A percentile compares a stretch with the other conserved stretches of the same genome.
Evolutionary conservation across 2,113 vertebrate genomes (phyloP).

Genomic region (Tachycineta bicolor): DNA sequence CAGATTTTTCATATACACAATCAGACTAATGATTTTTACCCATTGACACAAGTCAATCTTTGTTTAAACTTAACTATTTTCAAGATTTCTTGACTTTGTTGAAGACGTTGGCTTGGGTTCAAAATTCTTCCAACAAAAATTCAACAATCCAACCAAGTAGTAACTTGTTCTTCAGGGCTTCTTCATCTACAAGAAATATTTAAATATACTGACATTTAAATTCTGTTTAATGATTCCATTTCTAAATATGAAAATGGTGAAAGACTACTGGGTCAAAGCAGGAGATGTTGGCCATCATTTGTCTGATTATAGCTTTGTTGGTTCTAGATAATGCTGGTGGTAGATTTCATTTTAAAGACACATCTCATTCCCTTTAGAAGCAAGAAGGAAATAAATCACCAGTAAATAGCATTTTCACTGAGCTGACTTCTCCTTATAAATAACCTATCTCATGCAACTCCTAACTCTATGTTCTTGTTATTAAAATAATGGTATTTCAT

Average conservation of each 20-base stretch:
- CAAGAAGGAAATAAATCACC: background rate
- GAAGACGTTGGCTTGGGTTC: background rate
- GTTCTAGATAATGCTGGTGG: background rate
- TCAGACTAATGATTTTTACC: background rate
- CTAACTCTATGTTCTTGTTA: background rate
- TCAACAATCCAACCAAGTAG: background rate
- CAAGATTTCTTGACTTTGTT: background rate
- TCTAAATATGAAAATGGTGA: background rate
- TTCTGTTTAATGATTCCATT: background rate
- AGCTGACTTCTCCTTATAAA: background rate
- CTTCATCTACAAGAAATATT: background rate
- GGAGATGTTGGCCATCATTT: background rate
- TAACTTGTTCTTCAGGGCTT: background rate
- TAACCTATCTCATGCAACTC: background rate
- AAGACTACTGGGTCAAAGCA: background rate
- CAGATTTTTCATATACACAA: background rate
- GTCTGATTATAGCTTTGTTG: background rate
- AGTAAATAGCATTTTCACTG: background rate
- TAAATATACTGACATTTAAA: background rate
- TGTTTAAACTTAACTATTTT: background rate
- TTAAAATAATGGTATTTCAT: background rate
- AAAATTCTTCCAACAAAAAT: background rate
- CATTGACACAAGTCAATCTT: background rate
- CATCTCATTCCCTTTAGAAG: fast-evolving
- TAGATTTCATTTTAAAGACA: background rate